These are phyloP conservation scores for Taenaris catops DNA, from an alignment of 2,888 invertebrate species.

Conservation along the genomic window DNA sequence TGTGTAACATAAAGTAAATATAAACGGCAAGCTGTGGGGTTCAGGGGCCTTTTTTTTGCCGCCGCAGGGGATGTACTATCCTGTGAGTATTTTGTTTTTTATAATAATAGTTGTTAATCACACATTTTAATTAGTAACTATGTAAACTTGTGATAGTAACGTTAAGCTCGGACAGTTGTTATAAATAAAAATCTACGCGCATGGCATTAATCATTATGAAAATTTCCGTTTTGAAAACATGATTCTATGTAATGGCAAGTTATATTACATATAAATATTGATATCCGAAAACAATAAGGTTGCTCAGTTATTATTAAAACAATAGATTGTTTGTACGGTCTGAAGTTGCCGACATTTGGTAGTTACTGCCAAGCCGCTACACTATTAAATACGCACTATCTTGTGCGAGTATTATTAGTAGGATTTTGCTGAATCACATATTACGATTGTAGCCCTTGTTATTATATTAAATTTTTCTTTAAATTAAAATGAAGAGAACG, in stretches of 20 bases:
- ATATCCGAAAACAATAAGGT: background rate
- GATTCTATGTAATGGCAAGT: too few relatives aligned
- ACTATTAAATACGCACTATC: conserved; percentile 4
- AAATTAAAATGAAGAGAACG: too few relatives aligned
- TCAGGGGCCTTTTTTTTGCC: conserved; percentile 97
- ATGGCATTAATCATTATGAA: conserved; percentile 4
- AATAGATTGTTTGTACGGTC: conserved; percentile 14
- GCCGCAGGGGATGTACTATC: conserved; percentile 98
- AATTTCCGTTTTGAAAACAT: too few relatives aligned
- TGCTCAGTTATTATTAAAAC: conserved; percentile 4
- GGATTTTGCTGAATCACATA: conserved; percentile 6
- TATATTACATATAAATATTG: too few relatives aligned
- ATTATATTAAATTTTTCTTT: too few relatives aligned
- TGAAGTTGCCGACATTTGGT: conserved; percentile 17
- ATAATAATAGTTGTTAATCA: conserved; percentile 2
- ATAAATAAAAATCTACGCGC: conserved; percentile 6
- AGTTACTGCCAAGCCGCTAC: conserved; percentile 7
- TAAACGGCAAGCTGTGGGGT: conserved; percentile 98
- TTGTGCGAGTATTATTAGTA: background rate
- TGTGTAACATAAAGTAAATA: conserved; percentile 81
- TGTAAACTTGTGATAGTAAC: background rate
- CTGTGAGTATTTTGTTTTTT: conserved; percentile 84
- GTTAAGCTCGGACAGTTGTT: background rate
- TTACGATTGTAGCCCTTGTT: too few relatives aligned
- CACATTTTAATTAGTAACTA: background rate